Conservation (phyloP, 2,888 invertebrate genomes). For the Pandemis corylana region DNA sequence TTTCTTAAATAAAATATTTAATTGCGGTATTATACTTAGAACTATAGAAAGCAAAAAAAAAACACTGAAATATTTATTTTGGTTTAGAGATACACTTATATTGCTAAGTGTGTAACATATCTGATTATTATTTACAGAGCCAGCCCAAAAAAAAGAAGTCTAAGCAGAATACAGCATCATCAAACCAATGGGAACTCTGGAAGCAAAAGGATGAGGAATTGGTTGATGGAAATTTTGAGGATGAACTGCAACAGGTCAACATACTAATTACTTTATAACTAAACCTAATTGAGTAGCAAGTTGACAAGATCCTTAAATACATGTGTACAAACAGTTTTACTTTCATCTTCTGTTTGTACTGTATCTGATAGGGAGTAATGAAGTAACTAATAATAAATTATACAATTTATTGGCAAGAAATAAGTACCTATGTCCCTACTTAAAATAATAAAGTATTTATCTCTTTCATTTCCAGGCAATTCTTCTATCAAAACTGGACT, state of each 20-base stretch:
- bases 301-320: too few relatives aligned
- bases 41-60: too few relatives aligned
- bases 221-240: slow-evolving; percentile 85
- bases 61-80: too few relatives aligned
- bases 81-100: too few relatives aligned
- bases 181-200: slow-evolving; percentile 90
- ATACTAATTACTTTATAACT: neutral
- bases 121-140: slow-evolving; percentile 43
- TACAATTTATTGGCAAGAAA: neutral
- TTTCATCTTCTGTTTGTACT: neutral
- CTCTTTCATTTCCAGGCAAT: slow-evolving; percentile 84
- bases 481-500: slow-evolving; percentile 89
- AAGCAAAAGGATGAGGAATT: slow-evolving; percentile 89
- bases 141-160: slow-evolving; percentile 77
- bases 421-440: neutral
- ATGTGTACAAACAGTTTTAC: too few relatives aligned
- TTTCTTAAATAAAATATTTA: too few relatives aligned
- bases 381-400: neutral
- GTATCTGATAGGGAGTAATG: too few relatives aligned
- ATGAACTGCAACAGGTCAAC: slow-evolving; percentile 87
- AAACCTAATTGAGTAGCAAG: too few relatives aligned
- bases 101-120: too few relatives aligned
- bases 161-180: slow-evolving; percentile 69
- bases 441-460: neutral
- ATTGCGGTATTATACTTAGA: too few relatives aligned